Evolutionary conservation across 1,140 invertebrate genomes (phyloP).

Genomic region (Hypothenemus hampei): DNA sequence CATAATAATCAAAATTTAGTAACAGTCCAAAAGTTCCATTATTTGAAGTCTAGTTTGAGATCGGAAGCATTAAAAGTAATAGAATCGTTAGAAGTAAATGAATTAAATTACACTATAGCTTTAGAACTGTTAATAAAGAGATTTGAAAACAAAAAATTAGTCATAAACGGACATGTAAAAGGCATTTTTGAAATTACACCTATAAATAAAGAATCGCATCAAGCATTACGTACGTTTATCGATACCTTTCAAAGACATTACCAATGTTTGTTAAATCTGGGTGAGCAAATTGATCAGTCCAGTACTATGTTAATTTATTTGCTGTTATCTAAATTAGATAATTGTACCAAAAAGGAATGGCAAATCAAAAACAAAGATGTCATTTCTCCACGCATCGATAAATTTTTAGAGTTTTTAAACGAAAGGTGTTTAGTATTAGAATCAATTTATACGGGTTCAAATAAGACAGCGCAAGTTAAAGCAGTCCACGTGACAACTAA

Average conservation of each 20-base stretch:
- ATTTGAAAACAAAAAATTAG: slow-evolving; percentile 12
- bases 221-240: neutral
- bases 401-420: slow-evolving; percentile 7
- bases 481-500: no score
- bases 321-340: slow-evolving; percentile 12
- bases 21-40: slow-evolving; percentile 12
- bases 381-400: neutral
- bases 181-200: slow-evolving; percentile 13
- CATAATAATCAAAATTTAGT: slow-evolving; percentile 6
- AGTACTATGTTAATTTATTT: slow-evolving; percentile 16
- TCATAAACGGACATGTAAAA: slow-evolving; percentile 5
- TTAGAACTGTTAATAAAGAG: slow-evolving; percentile 7
- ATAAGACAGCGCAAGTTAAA: no score
- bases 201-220: slow-evolving; percentile 10
- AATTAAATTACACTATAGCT: slow-evolving; percentile 13
- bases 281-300: slow-evolving; percentile 1
- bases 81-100: slow-evolving; percentile 2
- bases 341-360: slow-evolving; percentile 13
- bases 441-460: no score
- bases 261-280: slow-evolving; percentile 4
- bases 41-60: slow-evolving; percentile 14
- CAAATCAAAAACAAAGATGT: slow-evolving; percentile 15
- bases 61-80: slow-evolving; percentile 5
- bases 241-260: slow-evolving; percentile 10
- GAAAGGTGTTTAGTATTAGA: slow-evolving; percentile 9